A percentile compares a stretch with the other conserved stretches of the same genome.
These are phyloP conservation scores for Eudasyphora cyanicolor DNA, from an alignment of 2,888 invertebrate genomes.

Conservation along the genomic window DNA sequence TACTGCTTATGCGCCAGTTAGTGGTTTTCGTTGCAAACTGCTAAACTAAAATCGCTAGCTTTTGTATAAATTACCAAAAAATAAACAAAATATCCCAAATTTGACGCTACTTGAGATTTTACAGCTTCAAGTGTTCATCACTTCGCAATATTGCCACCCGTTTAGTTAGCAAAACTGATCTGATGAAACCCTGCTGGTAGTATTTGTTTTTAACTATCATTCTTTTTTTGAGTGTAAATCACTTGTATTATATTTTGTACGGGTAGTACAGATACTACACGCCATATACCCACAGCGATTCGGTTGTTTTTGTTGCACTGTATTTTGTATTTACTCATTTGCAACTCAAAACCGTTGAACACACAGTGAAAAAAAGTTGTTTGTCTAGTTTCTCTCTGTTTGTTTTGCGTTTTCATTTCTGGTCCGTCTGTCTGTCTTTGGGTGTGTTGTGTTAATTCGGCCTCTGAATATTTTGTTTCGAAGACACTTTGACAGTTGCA, in stretches of 20 bases:
- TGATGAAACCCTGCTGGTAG: too few species aligned
- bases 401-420: constrained; percentile 62
- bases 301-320: constrained; percentile 58
- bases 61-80: too few species aligned
- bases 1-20: too few species aligned
- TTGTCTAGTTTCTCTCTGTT: constrained; percentile 62
- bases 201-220: neutral
- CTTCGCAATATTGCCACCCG: too few species aligned
- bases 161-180: too few species aligned
- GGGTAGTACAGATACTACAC: neutral
- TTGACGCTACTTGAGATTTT: too few species aligned
- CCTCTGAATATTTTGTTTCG: constrained; percentile 47
- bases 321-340: constrained; percentile 60
- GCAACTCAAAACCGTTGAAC: constrained; percentile 61
- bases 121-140: too few species aligned
- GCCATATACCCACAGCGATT: constrained; percentile 2
- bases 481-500: constrained; percentile 64
- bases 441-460: constrained; percentile 50
- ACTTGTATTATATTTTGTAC: constrained; percentile 8
- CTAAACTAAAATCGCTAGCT: too few species aligned
- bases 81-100: too few species aligned
- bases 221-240: constrained; percentile 7
- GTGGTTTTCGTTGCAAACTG: too few species aligned
- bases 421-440: too few species aligned
- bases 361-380: constrained; percentile 54